phyloP scores from a whole-genome alignment of 1,140 invertebrate species.

The Proales similis region DNA sequence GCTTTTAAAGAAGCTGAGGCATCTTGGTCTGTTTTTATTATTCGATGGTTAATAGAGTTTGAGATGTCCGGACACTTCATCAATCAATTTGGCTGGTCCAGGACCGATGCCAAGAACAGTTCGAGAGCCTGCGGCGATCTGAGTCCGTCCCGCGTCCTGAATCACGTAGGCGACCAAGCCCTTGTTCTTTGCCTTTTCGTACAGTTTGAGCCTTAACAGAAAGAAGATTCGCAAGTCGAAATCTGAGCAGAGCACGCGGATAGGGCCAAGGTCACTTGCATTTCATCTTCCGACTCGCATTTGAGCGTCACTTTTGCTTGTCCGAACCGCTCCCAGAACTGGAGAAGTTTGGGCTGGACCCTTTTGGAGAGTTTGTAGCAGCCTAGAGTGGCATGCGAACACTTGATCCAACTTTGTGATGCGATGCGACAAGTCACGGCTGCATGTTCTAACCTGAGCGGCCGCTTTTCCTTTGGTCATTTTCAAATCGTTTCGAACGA shows the following conservation, averaged over 20 bases:
- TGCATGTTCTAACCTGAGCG: slow-evolving; percentile 58
- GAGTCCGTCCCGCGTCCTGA: slow-evolving; percentile 32
- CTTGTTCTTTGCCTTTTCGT: slow-evolving; percentile 14
- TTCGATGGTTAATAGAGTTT: slow-evolving; percentile 36
- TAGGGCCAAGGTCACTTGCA: background rate
- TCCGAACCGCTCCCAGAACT: slow-evolving; percentile 16
- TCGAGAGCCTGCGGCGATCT: slow-evolving; percentile 32
- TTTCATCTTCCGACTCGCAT: slow-evolving; percentile 26
- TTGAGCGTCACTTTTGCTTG: slow-evolving; percentile 34
- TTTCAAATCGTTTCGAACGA: slow-evolving; percentile 77
- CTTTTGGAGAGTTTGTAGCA: slow-evolving; percentile 64
- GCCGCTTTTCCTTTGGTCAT: slow-evolving; percentile 88
- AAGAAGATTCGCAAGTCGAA: background rate
- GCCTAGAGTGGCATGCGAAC: slow-evolving; percentile 74
- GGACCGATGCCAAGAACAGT: slow-evolving; percentile 38
- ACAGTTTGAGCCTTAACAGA: slow-evolving; percentile 11
- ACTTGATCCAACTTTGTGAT: slow-evolving; percentile 55
- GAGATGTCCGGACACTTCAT: slow-evolving; percentile 37
- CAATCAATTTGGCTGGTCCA: slow-evolving; percentile 21
- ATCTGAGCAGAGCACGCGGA: background rate
- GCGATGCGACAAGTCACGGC: background rate
- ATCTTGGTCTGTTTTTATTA: no score
- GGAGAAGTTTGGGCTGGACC: slow-evolving; percentile 7
- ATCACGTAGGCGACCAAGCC: slow-evolving; percentile 17
- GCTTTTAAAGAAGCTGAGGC: no score